Percentiles rank a stretch among this genome's conserved stretches.
phyloP scores from a whole-genome alignment of 2,113 vertebrate genomes.

The Cichladusa arquata region DNA sequence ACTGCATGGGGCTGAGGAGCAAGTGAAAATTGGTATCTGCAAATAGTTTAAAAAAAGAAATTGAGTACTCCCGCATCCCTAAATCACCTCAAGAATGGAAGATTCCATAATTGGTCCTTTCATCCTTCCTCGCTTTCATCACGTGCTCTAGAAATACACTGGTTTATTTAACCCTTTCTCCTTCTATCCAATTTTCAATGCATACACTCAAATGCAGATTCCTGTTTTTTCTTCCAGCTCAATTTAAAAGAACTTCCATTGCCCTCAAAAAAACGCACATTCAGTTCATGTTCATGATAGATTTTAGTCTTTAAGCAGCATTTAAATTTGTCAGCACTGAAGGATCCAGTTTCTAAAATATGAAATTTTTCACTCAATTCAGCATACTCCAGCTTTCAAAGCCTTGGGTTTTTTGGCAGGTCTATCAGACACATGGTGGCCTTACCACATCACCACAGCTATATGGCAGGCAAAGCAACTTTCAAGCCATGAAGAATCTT shows the following conservation, averaged over 20 bases:
- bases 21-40: background rate
- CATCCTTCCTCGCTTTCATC: background rate
- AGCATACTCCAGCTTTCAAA: background rate
- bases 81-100: background rate
- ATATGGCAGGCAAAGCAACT: background rate
- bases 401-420: background rate
- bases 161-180: background rate
- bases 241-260: background rate
- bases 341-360: background rate
- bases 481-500: background rate
- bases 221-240: background rate
- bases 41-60: background rate
- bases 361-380: background rate
- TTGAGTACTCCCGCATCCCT: background rate
- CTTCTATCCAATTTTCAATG: background rate
- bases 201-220: background rate
- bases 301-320: background rate
- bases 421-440: background rate
- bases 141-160: background rate
- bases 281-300: accelerated
- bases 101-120: background rate
- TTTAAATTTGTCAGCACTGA: background rate
- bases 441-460: background rate
- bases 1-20: background rate
- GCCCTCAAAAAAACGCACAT: background rate